Base-by-base conservation (phyloP, 2,888 invertebrate genomes). In the Punctoribates punctum region DNA sequence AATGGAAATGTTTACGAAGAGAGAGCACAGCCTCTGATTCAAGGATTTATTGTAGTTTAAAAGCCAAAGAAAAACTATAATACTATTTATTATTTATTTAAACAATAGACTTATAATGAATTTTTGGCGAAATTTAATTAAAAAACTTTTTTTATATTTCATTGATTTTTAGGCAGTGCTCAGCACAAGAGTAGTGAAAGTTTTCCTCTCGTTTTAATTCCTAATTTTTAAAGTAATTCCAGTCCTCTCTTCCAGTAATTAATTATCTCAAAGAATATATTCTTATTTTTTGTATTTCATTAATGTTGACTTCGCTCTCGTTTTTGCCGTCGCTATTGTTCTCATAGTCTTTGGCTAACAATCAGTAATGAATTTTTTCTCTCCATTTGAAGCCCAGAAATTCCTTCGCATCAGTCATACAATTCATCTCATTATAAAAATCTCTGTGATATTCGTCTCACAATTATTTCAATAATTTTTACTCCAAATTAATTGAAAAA, bases 401-500 rank as follows among this genome's bases (percentile, higher is more conserved):
- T 62, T 62, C 62, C 62, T 62, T 15, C 6, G 27, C 62, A 5
- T 9, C 5, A 62, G 27, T 62, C 27, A 17, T 62, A 62, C 62
- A 29, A 62, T 27, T 62, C 62, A 62, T 62, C 62, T 62, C 62
- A 29, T 29, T 29, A 29, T 62, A 1, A 29, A 20, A 29, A 25
- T 62, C 62, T 29, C 62, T 62, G 13, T 62, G 62, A 62, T 62
- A 62, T 62, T 62, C 62, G 27, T 62, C 62, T 62, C 62, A 62
- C 62, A 62, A 62, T 62, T 62, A 62, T 62, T 62, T 62, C 62
- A 62, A 62, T 62, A 62, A 62, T 62, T 62, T 57, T 62, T 27
- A 62, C 62, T 62, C 27, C n/a, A 62, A 29, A 62, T 62, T 62
- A 62, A 62, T 62, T 62, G 62, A 62, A 62, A 54, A 54, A 42